Conservation (phyloP, 37 sponge, comb jelly and placozoan genomes). For the Ephydatia muelleri region DNA sequence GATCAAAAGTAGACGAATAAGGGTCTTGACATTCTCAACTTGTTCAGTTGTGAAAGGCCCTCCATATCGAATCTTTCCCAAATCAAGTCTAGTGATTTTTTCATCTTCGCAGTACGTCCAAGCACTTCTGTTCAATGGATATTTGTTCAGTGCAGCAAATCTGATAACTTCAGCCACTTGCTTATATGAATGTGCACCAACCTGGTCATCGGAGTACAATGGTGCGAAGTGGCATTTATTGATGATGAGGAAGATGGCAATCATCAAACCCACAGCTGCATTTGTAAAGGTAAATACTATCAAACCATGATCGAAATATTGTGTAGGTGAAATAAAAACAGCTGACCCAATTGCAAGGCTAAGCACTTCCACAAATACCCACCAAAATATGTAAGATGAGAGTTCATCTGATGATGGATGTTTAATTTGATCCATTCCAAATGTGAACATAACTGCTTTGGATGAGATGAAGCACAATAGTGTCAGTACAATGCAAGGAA, state of each 20-base stretch:
- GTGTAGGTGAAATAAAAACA: background rate
- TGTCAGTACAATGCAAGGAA: background rate
- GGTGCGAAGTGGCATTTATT: background rate
- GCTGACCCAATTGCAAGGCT: background rate
- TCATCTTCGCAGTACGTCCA: background rate
- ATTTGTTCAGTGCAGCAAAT: background rate
- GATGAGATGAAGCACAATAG: background rate
- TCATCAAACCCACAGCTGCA: background rate
- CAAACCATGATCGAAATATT: background rate
- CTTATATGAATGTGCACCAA: background rate
- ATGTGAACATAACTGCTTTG: background rate
- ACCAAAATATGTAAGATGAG: background rate
- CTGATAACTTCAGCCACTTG: background rate
- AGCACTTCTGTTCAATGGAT: background rate
- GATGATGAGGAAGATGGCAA: background rate
- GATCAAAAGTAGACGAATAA: background rate
- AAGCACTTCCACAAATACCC: background rate
- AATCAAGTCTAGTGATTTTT: background rate
- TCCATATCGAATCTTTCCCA: background rate
- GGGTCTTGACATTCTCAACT: background rate
- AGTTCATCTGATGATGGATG: background rate
- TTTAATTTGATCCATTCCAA: background rate
- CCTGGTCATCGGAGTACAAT: background rate
- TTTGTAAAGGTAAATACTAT: background rate
- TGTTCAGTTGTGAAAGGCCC: background rate